These are phyloP conservation scores for Carollia perspicillata DNA, from an alignment of 2,113 vertebrate species.

Conservation along the genomic window DNA sequence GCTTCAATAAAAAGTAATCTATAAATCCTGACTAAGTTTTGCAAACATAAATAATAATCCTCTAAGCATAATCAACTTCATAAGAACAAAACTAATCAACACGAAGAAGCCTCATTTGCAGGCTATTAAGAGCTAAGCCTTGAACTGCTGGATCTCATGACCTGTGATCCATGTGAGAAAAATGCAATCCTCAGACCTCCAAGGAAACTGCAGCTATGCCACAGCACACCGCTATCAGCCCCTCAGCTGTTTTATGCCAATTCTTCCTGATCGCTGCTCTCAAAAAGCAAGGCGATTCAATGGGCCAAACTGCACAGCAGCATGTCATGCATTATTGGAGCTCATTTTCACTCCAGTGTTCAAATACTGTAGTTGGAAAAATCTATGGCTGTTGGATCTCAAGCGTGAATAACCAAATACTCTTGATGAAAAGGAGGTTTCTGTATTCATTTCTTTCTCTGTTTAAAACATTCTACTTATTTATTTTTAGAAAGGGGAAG, in stretches of 20 bases:
- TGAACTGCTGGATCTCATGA: background rate
- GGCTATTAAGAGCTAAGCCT: background rate
- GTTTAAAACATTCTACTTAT: too few relatives aligned
- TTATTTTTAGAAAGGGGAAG: too few relatives aligned
- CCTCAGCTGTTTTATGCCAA: background rate
- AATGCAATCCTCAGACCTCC: background rate
- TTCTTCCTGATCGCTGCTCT: background rate
- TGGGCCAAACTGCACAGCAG: background rate
- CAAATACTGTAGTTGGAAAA: background rate
- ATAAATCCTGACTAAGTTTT: background rate
- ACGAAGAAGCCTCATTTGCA: background rate
- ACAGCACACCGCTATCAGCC: background rate
- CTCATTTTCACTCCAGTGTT: constrained; percentile 4
- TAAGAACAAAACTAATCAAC: background rate
- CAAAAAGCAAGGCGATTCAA: background rate
- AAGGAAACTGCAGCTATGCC: background rate
- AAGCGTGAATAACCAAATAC: background rate
- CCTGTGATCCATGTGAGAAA: background rate
- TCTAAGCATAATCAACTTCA: background rate
- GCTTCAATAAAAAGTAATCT: background rate
- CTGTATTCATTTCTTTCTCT: background rate
- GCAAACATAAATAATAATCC: background rate
- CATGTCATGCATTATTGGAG: background rate
- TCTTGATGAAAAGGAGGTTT: background rate
- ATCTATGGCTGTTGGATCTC: background rate